These are phyloP conservation scores for Cantharis nigra DNA, from an alignment of 2,888 invertebrate species.

Conservation along the genomic window DNA sequence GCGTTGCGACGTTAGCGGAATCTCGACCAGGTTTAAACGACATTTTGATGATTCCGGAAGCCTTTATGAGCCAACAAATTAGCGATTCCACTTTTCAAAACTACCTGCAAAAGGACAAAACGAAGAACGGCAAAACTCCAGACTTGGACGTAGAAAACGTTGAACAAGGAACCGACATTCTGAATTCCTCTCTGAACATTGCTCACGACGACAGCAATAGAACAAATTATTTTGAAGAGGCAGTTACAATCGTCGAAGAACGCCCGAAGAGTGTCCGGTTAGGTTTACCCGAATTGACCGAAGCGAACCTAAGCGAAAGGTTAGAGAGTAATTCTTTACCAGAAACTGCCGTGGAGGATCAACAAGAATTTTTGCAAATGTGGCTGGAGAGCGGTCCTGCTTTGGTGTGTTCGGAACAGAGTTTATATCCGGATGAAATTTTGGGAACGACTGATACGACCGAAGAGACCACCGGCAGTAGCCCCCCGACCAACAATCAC, in stretches of 20 bases:
- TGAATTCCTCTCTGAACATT: slow-evolving; percentile 39
- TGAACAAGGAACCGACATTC: slow-evolving; percentile 52
- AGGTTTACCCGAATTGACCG: not conserved
- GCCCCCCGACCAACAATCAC: slow-evolving; percentile 22
- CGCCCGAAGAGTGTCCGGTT: slow-evolving; percentile 1
- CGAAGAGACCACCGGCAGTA: slow-evolving; percentile 6
- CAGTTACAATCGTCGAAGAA: slow-evolving; percentile 6
- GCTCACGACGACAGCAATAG: not conserved
- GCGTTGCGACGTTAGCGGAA: slow-evolving; percentile 4
- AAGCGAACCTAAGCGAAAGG: slow-evolving; percentile 4
- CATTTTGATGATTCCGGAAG: slow-evolving; percentile 49
- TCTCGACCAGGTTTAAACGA: slow-evolving; percentile 47
- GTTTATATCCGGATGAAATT: slow-evolving; percentile 43
- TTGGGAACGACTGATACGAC: slow-evolving; percentile 34
- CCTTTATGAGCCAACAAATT: slow-evolving; percentile 4
- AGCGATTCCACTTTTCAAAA: slow-evolving; percentile 23
- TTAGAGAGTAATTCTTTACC: slow-evolving; percentile 9
- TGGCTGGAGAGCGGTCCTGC: slow-evolving; percentile 46
- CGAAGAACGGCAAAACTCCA: not conserved
- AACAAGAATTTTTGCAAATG: slow-evolving; percentile 44
- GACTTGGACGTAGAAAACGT: slow-evolving; percentile 25
- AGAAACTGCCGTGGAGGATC: slow-evolving; percentile 30
- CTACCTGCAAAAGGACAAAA: slow-evolving; percentile 26
- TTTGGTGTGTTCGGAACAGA: slow-evolving; percentile 44
- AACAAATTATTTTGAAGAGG: not conserved